phyloP scores from a whole-genome alignment of 2,113 vertebrate species.

The Hypanus sabinus region DNA sequence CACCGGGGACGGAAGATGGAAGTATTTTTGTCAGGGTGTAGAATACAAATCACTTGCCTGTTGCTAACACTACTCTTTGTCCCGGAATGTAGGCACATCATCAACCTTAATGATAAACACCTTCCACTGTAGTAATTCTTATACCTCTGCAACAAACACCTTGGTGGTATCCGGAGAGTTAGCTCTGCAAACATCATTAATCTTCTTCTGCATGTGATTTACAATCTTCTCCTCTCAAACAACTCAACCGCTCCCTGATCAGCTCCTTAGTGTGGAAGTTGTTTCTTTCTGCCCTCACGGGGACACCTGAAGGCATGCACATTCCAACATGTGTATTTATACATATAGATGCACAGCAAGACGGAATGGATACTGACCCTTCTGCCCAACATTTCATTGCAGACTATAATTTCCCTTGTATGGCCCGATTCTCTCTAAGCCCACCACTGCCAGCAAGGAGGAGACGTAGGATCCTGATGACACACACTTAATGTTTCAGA shows the following conservation, averaged over 20 bases:
- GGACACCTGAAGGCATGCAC: not conserved
- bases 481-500: too few species aligned
- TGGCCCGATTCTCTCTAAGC: too few species aligned
- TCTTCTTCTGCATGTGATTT: slow-evolving; percentile 64
- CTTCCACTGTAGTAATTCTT: slow-evolving; percentile 63
- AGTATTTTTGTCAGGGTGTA: slow-evolving; percentile 54
- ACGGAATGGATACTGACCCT: too few species aligned
- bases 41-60: slow-evolving; percentile 53
- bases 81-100: slow-evolving; percentile 55
- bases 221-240: slow-evolving; percentile 51
- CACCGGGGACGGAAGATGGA: slow-evolving; percentile 49
- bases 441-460: too few species aligned
- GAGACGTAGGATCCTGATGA: too few species aligned
- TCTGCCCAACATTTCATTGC: too few species aligned
- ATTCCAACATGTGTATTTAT: too few species aligned
- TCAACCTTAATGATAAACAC: slow-evolving; percentile 66
- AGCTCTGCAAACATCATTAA: slow-evolving; percentile 62
- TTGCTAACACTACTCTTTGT: slow-evolving; percentile 45
- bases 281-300: slow-evolving; percentile 51
- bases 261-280: slow-evolving; percentile 45
- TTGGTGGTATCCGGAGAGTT: slow-evolving; percentile 58
- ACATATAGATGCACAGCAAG: too few species aligned
- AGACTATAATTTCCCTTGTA: too few species aligned
- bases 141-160: slow-evolving; percentile 63
- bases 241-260: slow-evolving; percentile 47